A percentile compares a stretch with the other conserved stretches of the same genome.
phyloP scores from a whole-genome alignment of 2,888 invertebrate species.

The Cantharis nigra region DNA sequence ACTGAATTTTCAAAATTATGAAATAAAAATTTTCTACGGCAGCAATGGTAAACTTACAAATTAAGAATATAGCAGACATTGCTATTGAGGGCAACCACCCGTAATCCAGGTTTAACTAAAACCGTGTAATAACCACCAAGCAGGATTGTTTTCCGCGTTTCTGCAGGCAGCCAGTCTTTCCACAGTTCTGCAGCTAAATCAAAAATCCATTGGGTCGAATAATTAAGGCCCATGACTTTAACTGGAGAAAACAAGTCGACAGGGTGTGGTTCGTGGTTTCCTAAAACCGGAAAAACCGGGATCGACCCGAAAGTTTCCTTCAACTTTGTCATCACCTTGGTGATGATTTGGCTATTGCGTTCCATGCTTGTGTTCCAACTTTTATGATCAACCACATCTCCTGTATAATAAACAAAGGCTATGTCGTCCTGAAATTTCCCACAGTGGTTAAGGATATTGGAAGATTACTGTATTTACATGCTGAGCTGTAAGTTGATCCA shows the following conservation, averaged over 20 bases:
- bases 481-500: not conserved
- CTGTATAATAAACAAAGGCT: slow-evolving; percentile 79
- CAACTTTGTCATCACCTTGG: slow-evolving; percentile 55
- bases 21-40: not conserved
- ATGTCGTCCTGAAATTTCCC: slow-evolving; percentile 48
- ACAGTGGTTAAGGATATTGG: not conserved
- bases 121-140: slow-evolving; percentile 80
- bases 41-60: slow-evolving; percentile 59
- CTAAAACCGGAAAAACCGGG: slow-evolving; percentile 64
- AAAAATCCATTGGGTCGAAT: slow-evolving; percentile 77
- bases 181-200: slow-evolving; percentile 72
- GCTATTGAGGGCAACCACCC: slow-evolving; percentile 79
- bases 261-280: slow-evolving; percentile 76
- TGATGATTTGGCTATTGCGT: slow-evolving; percentile 65
- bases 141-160: slow-evolving; percentile 63
- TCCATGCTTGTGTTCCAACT: slow-evolving; percentile 81
- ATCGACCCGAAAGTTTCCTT: slow-evolving; percentile 56
- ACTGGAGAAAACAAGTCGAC: slow-evolving; percentile 70
- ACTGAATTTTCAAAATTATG: slow-evolving; percentile 17
- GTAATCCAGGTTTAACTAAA: slow-evolving; percentile 68
- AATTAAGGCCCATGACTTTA: slow-evolving; percentile 22
- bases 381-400: slow-evolving; percentile 85
- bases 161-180: slow-evolving; percentile 70
- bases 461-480: not conserved
- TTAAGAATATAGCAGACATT: slow-evolving; percentile 77